These are phyloP conservation scores for Ifrita kowaldi DNA, from an alignment of 2,113 vertebrate genomes.

Conservation along the genomic window DNA sequence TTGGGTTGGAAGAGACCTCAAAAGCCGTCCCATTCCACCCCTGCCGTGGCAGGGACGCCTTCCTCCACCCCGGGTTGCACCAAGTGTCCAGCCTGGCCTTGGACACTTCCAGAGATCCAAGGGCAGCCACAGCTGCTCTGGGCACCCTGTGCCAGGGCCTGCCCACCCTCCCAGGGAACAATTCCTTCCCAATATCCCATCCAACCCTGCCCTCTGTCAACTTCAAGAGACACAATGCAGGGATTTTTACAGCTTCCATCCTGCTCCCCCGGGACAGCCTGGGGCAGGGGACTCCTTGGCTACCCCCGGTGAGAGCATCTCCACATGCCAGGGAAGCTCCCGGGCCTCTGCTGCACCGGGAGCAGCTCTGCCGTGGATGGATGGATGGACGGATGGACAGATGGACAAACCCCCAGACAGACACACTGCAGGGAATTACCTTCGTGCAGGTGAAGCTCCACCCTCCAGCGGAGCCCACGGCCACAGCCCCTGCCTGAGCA, in stretches of 20 bases:
- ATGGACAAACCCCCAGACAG: fast-evolving
- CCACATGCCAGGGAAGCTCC: fast-evolving
- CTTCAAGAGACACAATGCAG: not conserved
- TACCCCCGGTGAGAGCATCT: not conserved
- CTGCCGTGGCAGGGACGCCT: not conserved
- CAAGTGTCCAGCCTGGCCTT: not conserved
- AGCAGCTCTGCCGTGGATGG: not conserved
- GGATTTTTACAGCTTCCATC: not conserved
- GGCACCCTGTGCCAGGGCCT: not conserved
- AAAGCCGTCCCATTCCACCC: not conserved
- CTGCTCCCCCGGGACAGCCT: not conserved
- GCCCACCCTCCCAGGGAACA: fast-evolving
- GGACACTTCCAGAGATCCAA: not conserved
- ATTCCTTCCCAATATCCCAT: not conserved
- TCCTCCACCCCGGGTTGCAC: fast-evolving
- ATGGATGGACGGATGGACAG: not conserved
- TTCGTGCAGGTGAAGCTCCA: not conserved
- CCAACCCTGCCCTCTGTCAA: not conserved
- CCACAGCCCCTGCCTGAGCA: not conserved
- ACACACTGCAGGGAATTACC: not conserved
- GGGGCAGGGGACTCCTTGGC: too few relatives aligned
- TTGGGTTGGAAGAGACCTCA: not conserved
- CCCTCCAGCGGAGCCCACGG: fast-evolving
- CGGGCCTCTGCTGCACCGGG: fast-evolving
- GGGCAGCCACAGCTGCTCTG: not conserved